These are phyloP conservation scores for Tenualosa ilisha DNA, from an alignment of 2,797 vertebrate species.

Conservation along the genomic window DNA sequence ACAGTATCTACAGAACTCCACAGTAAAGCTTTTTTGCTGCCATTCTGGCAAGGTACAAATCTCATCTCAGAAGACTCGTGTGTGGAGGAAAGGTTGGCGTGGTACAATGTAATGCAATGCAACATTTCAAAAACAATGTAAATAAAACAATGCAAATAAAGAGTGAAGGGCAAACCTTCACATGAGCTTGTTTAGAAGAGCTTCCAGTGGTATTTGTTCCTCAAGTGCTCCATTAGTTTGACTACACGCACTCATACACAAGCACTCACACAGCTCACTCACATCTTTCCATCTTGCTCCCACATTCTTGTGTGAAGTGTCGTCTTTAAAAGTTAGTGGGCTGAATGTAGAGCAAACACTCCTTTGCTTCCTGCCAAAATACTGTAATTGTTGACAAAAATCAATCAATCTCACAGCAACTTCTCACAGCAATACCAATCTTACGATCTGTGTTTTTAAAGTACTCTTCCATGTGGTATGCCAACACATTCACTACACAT, in stretches of 20 bases:
- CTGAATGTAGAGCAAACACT: slow-evolving; percentile 15
- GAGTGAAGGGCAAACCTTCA: slow-evolving; percentile 22
- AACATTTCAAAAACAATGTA: slow-evolving; percentile 29
- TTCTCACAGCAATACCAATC: neutral
- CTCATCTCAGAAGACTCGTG: slow-evolving; percentile 49
- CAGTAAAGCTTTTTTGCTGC: slow-evolving; percentile 58
- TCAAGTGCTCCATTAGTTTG: slow-evolving; percentile 15
- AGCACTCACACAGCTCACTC: slow-evolving; percentile 1
- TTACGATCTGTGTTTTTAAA: neutral
- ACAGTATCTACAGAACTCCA: slow-evolving; percentile 67
- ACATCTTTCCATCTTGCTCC: neutral
- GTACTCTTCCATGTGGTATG: neutral
- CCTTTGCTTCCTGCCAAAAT: neutral
- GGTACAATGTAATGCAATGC: slow-evolving; percentile 33
- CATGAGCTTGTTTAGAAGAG: slow-evolving; percentile 26
- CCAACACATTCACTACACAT: neutral
- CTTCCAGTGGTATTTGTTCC: slow-evolving; percentile 4
- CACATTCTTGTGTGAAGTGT: slow-evolving; percentile 15
- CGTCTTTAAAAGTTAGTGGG: neutral
- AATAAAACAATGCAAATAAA: slow-evolving; percentile 41
- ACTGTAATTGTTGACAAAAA: neutral
- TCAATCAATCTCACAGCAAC: neutral
- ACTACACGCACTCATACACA: neutral
- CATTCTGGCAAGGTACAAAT: slow-evolving; percentile 46
- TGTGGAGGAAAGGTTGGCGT: neutral